Evolutionary conservation across 2,888 invertebrate species (phyloP).

Genomic region (Lasius fuliginosus): DNA sequence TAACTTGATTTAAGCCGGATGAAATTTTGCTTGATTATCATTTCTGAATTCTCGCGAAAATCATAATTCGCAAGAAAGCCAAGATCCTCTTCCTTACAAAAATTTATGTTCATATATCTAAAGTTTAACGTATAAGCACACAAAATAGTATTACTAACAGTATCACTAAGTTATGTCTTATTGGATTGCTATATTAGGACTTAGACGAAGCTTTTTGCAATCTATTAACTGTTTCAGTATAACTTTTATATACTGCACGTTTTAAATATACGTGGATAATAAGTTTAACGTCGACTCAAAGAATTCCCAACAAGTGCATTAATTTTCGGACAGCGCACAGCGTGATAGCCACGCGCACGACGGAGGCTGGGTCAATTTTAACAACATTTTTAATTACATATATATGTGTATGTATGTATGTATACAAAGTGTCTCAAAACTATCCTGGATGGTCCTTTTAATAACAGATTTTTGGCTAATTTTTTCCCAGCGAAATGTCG

Average conservation of each 20-base stretch:
- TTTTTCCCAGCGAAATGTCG: neutral
- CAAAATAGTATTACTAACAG: neutral
- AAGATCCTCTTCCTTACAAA: neutral
- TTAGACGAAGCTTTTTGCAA: neutral
- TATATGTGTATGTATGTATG: too few species aligned
- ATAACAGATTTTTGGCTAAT: neutral
- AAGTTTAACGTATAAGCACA: neutral
- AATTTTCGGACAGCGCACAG: neutral
- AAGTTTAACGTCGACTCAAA: neutral
- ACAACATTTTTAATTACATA: too few species aligned
- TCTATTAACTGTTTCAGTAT: neutral
- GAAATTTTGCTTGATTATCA: conserved; percentile 71
- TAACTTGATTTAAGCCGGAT: conserved; percentile 83
- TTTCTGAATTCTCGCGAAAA: neutral
- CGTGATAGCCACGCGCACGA: too few species aligned
- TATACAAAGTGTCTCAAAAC: neutral
- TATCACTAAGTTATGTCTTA: neutral
- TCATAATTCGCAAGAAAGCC: neutral
- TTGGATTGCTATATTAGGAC: neutral
- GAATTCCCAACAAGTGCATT: neutral
- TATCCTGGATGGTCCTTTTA: neutral
- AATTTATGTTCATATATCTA: neutral
- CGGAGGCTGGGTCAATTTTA: neutral
- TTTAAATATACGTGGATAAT: neutral
- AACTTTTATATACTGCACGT: neutral